These are phyloP conservation scores for Drosophila hydei DNA, from an alignment of 1,140 invertebrate genomes.

Conservation along the genomic window DNA sequence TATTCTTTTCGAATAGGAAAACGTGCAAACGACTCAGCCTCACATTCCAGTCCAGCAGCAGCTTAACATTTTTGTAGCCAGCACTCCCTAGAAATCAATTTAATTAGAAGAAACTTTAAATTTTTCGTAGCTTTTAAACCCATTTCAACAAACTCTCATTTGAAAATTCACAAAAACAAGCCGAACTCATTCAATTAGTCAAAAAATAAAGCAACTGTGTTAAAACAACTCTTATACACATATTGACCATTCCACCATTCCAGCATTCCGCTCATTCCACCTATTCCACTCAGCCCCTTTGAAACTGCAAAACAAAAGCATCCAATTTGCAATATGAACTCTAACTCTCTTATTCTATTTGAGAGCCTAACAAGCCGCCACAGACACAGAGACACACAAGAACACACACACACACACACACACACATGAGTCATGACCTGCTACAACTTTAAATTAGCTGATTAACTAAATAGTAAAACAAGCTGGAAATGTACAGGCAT, in stretches of 20 bases:
- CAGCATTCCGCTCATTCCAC: neutral
- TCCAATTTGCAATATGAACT: conserved; percentile 22
- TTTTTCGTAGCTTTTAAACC: neutral
- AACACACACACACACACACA: conserved; percentile 19
- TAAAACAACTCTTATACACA: neutral
- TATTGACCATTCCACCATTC: neutral
- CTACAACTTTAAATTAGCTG: conserved; percentile 75
- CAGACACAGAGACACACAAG: conserved; percentile 17
- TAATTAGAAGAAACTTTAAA: neutral
- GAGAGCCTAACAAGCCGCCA: neutral
- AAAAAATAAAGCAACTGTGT: conserved; percentile 11
- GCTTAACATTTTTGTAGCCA: neutral
- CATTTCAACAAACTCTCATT: neutral
- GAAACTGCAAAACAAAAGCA: conserved; percentile 18
- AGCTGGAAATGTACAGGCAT: conserved; percentile 45
- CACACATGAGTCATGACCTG: conserved; percentile 14
- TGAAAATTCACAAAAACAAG: neutral
- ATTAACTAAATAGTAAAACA: conserved; percentile 79
- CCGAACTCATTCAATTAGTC: conserved; percentile 7
- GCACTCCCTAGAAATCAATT: neutral
- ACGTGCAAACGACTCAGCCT: too few relatives aligned
- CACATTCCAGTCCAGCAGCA: neutral
- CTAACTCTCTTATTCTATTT: neutral
- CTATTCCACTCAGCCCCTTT: neutral
- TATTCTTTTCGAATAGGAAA: too few relatives aligned